Base-by-base conservation (phyloP, 2,113 vertebrate species). In the Bujurquina vittata region DNA sequence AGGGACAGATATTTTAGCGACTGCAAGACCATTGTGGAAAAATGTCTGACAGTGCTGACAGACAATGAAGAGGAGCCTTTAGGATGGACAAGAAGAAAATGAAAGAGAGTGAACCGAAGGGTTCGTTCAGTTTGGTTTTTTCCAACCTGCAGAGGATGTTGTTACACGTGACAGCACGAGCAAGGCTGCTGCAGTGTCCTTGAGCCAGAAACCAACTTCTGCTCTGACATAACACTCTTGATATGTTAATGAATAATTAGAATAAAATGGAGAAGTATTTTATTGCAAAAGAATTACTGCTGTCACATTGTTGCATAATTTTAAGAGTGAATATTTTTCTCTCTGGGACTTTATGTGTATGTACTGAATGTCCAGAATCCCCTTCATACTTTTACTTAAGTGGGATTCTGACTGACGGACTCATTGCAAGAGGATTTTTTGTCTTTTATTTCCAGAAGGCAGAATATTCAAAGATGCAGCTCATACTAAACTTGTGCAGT, bases 1-100 rank as follows among this genome's bases (percentile, higher is more conserved):
- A 99, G 94, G 65, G 98, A 99, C 84, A 98, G 81, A 85, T 99
- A 98, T 92, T 99, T 99, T 80, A 98, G 93, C 87, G 93, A 96
- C 58, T 89, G 60, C 1, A 49, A 2, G 69, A 43, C 2, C 89
- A 91, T 90, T 0, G 2, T 46, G 73, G 74, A 10, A 20, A 69
- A 14, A 46, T 59, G 52, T 46, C 37, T 18, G 5, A 22, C 15
- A 2, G 15, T 59, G 14, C 17, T 37, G 10, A 23, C 8, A 31
- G 80, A 11, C n/a, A 10, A 8, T 1, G 3, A 20, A 3, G n/a
- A 10, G 65, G n/a, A 73, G 6, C 61, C 81, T 91, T 65, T 5
- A 18, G 58, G 22, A 57, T 1, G 40, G 22, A 78, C 40, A 40
- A 5, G 33, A 29, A 58, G 4, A 56, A 22, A 63, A 40, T 54